phyloP scores from a whole-genome alignment of 2,888 invertebrate species.

The Halictus ligatus region DNA sequence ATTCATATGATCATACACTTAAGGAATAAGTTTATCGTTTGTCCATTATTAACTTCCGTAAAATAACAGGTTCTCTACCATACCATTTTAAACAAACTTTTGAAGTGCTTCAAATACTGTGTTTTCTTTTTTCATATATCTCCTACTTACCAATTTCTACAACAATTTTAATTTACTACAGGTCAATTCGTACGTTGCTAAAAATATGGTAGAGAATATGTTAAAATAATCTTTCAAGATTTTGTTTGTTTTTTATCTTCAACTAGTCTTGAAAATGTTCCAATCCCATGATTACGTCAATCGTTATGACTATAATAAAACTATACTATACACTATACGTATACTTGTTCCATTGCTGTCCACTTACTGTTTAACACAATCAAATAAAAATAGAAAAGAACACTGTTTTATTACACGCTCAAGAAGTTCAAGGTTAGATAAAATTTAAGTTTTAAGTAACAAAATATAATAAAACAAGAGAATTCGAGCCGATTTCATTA shows the following conservation, averaged over 20 bases:
- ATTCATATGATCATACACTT: background rate
- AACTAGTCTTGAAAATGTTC: background rate
- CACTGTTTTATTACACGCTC: background rate
- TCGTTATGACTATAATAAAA: background rate
- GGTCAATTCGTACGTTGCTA: background rate
- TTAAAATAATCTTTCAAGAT: background rate
- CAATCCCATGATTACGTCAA: slow-evolving; percentile 1
- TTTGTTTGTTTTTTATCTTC: background rate
- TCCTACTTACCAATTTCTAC: background rate
- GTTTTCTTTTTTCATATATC: background rate
- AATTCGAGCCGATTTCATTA: background rate
- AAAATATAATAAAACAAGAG: background rate
- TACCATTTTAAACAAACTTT: background rate
- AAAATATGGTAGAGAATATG: background rate
- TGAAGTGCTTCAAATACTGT: background rate
- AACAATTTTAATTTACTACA: background rate
- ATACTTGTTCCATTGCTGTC: background rate
- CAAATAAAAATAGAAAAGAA: background rate
- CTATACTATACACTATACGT: background rate
- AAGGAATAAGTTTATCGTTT: background rate
- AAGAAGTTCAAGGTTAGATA: background rate
- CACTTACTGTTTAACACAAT: background rate
- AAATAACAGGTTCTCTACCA: background rate
- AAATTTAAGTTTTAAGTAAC: background rate
- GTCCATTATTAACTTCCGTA: background rate